A percentile compares a stretch with the other conserved stretches of the same genome.
These are phyloP conservation scores for Eulemur rufifrons DNA, from an alignment of 2,113 vertebrate genomes.

Conservation along the genomic window DNA sequence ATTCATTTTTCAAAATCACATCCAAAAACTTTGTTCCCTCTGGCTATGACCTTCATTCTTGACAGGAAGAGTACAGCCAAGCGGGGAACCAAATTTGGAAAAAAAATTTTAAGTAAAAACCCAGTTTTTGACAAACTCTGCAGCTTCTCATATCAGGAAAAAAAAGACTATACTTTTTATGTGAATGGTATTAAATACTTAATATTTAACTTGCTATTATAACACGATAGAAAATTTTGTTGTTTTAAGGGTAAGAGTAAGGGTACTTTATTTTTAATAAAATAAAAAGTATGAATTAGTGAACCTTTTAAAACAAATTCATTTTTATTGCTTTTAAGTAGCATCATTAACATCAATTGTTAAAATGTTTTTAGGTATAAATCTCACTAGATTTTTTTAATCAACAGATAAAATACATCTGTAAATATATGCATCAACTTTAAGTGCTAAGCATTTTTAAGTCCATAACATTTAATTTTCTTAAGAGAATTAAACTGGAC, in stretches of 20 bases:
- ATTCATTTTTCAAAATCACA: conserved; percentile 43
- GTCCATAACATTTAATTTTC: neutral
- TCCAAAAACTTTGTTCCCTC: conserved; percentile 29
- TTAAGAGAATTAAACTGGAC: neutral
- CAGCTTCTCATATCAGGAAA: neutral
- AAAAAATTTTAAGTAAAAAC: neutral
- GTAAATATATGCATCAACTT: neutral
- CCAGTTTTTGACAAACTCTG: neutral
- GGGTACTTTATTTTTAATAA: neutral
- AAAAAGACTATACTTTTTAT: neutral
- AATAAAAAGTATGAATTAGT: neutral
- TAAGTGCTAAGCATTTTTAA: neutral
- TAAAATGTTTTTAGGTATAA: neutral
- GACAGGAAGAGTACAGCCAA: neutral
- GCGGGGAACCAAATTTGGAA: neutral
- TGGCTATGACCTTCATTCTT: conserved; percentile 33
- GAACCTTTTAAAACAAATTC: neutral
- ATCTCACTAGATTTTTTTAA: neutral
- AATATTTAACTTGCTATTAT: neutral
- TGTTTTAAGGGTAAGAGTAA: neutral
- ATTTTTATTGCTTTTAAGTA: neutral
- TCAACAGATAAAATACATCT: neutral
- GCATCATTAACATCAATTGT: neutral
- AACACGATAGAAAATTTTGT: neutral
- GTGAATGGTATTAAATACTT: neutral